Percentiles rank a stretch among this genome's conserved stretches.
Conservation (phyloP, 2,888 invertebrate genomes). For the Augochlorella aurata region DNA sequence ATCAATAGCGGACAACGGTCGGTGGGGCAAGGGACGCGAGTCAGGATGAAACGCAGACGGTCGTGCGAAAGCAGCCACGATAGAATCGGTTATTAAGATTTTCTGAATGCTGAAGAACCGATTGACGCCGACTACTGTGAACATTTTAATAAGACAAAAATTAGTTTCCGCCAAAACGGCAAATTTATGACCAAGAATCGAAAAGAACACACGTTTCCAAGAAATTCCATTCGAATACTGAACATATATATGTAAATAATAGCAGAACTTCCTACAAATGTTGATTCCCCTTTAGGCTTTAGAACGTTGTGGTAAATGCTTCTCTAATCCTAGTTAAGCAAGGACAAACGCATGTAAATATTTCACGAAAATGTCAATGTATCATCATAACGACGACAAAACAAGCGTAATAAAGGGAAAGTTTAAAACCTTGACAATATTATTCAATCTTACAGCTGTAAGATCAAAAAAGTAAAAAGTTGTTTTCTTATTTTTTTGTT, state of each 20-base stretch:
- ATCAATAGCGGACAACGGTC: constrained; percentile 79
- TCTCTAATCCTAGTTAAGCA: background rate
- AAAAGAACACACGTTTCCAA: background rate
- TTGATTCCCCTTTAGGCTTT: background rate
- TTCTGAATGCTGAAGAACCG: constrained; percentile 14
- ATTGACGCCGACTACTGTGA: background rate
- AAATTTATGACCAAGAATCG: background rate
- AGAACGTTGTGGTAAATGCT: background rate
- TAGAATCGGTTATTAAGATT: constrained; percentile 55
- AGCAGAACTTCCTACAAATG: background rate
- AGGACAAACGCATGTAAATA: constrained; percentile 2
- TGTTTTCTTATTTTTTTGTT: constrained; percentile 2
- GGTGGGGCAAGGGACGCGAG: constrained; percentile 66
- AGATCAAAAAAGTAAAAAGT: constrained; percentile 14
- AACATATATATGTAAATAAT: background rate
- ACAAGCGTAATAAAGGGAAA: background rate
- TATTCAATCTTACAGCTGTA: background rate
- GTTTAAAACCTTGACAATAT: background rate
- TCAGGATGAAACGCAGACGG: constrained; percentile 66
- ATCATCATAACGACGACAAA: background rate
- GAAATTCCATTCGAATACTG: background rate
- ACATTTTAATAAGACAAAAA: background rate
- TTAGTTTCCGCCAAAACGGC: background rate
- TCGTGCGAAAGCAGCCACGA: constrained; percentile 57
- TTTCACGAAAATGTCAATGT: background rate